These are phyloP conservation scores for Saimiri boliviensis DNA, from an alignment of 2,113 vertebrate genomes.

Conservation along the genomic window DNA sequence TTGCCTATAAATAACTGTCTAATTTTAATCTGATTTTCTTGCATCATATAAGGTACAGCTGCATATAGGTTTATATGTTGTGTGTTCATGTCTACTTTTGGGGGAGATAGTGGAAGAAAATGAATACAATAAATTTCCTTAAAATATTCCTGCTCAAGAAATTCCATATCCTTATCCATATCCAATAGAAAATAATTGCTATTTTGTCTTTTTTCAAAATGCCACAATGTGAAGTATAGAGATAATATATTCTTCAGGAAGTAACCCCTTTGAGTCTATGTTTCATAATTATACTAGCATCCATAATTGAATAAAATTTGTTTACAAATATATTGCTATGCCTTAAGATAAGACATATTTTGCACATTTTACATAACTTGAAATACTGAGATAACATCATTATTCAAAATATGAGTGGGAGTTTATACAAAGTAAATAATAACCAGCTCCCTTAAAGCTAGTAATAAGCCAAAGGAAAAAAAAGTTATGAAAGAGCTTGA, in stretches of 20 bases:
- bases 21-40: constrained; percentile 73
- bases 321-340: not conserved
- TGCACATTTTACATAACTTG: constrained; percentile 11
- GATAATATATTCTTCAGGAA: not conserved
- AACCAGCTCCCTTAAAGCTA: too few relatives aligned
- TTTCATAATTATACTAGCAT: not conserved
- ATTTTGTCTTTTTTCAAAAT: not conserved
- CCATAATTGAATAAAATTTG: not conserved
- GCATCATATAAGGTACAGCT: constrained; percentile 49
- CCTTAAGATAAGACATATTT: not conserved
- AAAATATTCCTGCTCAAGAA: not conserved
- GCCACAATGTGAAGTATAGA: not conserved
- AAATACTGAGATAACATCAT: not conserved
- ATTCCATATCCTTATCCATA: not conserved
- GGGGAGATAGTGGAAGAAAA: not conserved
- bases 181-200: not conserved
- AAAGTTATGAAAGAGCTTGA: not conserved
- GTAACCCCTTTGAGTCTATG: not conserved
- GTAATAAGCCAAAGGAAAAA: not conserved
- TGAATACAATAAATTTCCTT: not conserved
- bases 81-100: constrained; percentile 14
- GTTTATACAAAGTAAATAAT: too few relatives aligned
- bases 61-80: constrained; percentile 53
- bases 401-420: not conserved
- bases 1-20: constrained; percentile 72